Evolutionary conservation across 2,888 invertebrate genomes (phyloP), one percentile per base, ranked within the genome.

Genomic region (Aphodius granarius): DNA sequence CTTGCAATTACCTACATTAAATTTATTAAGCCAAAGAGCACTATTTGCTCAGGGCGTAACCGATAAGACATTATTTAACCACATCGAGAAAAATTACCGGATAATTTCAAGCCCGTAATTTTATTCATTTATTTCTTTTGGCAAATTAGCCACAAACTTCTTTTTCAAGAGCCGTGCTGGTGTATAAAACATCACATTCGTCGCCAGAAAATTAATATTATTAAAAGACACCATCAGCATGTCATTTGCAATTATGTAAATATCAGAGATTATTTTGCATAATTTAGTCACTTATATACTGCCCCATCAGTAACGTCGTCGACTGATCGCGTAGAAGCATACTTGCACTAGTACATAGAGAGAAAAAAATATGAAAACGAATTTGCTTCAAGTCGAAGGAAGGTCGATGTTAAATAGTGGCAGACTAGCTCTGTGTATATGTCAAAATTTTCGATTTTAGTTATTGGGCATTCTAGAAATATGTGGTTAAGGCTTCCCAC

Each of bases 1-100:
- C 76, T 20, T 73, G 73, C 76, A 76, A 76, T 76, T 76, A 76
- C 73, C 65, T 73, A 71, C 73, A 76, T 76, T 76, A 76, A 76
- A 76, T 76, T 76, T 76, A 76, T 76, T 76, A 76, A 70, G 23
- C 62, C 23, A 70, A 70, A 70, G 73, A 70, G 68, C 73, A 73
- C 73, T 65, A 75, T 73, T 73, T 76, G 76, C 76, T 62, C 71
- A 66, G 73, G 76, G 71, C 73, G 43, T 43, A 6, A 13, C 43
- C 43, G 43, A 43, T 43, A 13, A 43, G 13, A 43, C 43, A 43
- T 43, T 43, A 43, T 43, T 43, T 43, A 43, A 43, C 43, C 13
- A 43, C 43, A 43, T 43, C 4, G 43, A 13, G 13, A 43, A 43
- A 43, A 43, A 43, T 43, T 43, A 3, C 43, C 43, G 43, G 6